Evolutionary conservation across 2,113 vertebrate species (phyloP).

Genomic region (Cyprinodon tularosa): DNA sequence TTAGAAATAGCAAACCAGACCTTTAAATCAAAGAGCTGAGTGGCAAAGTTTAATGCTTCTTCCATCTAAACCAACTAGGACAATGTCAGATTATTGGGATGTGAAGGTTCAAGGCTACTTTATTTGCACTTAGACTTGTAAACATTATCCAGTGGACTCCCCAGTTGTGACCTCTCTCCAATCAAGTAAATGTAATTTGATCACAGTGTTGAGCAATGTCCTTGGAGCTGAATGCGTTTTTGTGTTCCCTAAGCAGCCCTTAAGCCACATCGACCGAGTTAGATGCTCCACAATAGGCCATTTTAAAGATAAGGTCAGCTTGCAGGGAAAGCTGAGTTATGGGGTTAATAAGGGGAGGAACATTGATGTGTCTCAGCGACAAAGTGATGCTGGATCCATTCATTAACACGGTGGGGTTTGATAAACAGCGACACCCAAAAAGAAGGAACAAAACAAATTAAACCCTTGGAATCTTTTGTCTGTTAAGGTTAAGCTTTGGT

Average conservation of each 20-base stretch:
- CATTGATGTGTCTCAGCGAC: constrained; percentile 44
- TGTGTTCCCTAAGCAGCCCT: constrained; percentile 43
- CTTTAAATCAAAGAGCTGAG: neutral
- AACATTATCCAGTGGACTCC: neutral
- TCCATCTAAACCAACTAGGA: neutral
- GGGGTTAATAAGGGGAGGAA: constrained; percentile 65
- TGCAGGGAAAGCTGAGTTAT: constrained; percentile 61
- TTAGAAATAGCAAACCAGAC: neutral
- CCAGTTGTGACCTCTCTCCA: neutral
- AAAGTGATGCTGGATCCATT: constrained; percentile 40
- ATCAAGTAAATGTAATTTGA: constrained; percentile 31
- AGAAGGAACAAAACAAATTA: neutral
- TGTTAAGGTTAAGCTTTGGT: constrained; percentile 11
- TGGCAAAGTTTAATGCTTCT: neutral
- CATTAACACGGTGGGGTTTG: constrained; percentile 41
- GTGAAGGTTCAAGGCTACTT: too few species aligned
- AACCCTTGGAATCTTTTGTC: constrained; percentile 3
- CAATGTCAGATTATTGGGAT: neutral
- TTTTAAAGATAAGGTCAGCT: constrained; percentile 47
- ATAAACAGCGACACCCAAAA: constrained; percentile 21
- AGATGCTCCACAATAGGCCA: constrained; percentile 26
- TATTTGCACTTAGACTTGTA: too few species aligned
- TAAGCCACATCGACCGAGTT: constrained; percentile 46
- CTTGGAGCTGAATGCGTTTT: constrained; percentile 9
- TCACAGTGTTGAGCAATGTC: constrained; percentile 10